Percentiles rank a stretch among this genome's conserved stretches.
Evolutionary conservation across 2,888 invertebrate species (phyloP).

Genomic region (Autographa pulchrina): DNA sequence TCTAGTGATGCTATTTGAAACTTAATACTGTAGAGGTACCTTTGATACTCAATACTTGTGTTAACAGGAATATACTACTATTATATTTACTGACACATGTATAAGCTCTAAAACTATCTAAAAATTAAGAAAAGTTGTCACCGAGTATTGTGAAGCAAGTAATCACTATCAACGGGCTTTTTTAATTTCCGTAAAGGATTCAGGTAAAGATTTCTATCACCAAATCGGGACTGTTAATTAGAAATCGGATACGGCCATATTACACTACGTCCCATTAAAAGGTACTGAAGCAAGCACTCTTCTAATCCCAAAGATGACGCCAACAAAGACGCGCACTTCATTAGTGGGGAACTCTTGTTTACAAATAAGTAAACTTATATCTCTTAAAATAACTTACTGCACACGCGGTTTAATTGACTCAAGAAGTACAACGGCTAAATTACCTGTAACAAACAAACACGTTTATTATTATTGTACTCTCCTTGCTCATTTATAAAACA

Average conservation of each 20-base stretch:
- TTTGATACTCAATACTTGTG: background rate
- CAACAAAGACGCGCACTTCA: conserved; percentile 25
- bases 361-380: conserved; percentile 32
- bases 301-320: conserved; percentile 4
- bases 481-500: conserved; percentile 24
- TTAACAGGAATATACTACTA: no score
- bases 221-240: background rate
- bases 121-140: no score
- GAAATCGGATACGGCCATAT: conserved; percentile 4
- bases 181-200: background rate
- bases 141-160: no score
- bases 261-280: background rate
- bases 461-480: conserved; percentile 15
- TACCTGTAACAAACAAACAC: conserved; percentile 52
- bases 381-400: conserved; percentile 36
- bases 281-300: background rate
- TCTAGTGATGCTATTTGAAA: background rate
- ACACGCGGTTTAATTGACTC: conserved; percentile 16
- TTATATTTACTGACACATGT: no score
- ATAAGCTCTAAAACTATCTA: no score
- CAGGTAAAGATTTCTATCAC: background rate
- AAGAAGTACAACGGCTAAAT: conserved; percentile 10
- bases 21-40: background rate
- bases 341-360: conserved; percentile 38
- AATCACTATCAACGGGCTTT: background rate